phyloP scores from a whole-genome alignment of 2,113 vertebrate genomes.

The Leptocoma aspasia region DNA sequence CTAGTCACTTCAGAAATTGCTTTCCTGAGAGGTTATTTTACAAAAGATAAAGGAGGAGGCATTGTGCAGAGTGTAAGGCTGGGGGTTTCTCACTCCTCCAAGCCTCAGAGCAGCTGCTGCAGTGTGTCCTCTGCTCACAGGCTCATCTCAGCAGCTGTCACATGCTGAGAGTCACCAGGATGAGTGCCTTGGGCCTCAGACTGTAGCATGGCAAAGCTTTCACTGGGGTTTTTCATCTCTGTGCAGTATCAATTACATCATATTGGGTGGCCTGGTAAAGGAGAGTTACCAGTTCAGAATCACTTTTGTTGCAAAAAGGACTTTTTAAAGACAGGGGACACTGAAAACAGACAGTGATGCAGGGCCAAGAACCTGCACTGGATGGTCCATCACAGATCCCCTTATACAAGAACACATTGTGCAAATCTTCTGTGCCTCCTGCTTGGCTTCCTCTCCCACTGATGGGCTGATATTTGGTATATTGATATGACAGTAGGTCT shows the following conservation, averaged over 20 bases:
- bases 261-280: neutral
- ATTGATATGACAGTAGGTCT: neutral
- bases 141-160: neutral
- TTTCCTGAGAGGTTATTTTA: neutral
- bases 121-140: neutral
- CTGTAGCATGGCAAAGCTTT: neutral
- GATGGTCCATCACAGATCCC: neutral
- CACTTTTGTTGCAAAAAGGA: neutral
- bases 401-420: neutral
- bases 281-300: neutral
- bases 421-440: neutral
- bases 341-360: neutral
- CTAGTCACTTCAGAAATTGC: neutral
- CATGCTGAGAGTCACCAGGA: neutral
- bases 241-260: rapidly evolving
- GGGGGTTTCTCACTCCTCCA: neutral
- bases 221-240: neutral
- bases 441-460: neutral
- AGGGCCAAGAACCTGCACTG: neutral
- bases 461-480: neutral
- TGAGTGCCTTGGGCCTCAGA: neutral
- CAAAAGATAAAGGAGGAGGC: neutral
- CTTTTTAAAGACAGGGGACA: neutral
- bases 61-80: neutral
- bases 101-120: neutral